phyloP scores from a whole-genome alignment of 1,140 invertebrate species.

The Ruditapes philippinarum region DNA sequence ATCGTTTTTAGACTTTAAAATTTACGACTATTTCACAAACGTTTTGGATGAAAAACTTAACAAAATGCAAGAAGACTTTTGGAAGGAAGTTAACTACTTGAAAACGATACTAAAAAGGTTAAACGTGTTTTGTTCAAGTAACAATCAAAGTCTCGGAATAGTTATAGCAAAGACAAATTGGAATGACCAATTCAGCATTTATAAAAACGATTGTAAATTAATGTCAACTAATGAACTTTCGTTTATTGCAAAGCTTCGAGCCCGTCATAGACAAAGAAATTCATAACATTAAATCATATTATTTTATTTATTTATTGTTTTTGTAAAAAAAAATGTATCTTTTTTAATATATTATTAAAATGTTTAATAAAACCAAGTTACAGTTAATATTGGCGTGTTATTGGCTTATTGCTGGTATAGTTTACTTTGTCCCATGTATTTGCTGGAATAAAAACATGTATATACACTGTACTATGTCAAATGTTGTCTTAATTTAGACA shows the following conservation, averaged over 20 bases:
- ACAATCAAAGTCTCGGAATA: background rate
- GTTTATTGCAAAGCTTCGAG: background rate
- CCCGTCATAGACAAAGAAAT: no score
- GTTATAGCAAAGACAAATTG: background rate
- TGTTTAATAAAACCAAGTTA: no score
- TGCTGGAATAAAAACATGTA: no score
- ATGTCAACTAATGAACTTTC: background rate
- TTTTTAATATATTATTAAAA: no score
- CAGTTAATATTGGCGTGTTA: no score
- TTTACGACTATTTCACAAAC: conserved; percentile 67
- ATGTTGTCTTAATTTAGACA: no score
- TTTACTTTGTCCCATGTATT: no score
- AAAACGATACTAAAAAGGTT: conserved; percentile 44
- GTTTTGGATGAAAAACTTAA: conserved; percentile 52
- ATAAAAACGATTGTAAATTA: background rate
- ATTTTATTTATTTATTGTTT: no score
- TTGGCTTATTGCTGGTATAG: no score
- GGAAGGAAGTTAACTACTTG: conserved; percentile 61
- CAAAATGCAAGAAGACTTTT: conserved; percentile 17
- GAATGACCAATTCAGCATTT: conserved; percentile 14
- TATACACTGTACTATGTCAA: no score
- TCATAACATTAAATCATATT: no score
- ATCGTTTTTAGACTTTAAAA: conserved; percentile 54
- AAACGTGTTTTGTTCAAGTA: conserved; percentile 53
- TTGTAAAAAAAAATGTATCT: no score